A percentile compares a stretch with the other conserved stretches of the same genome.
phyloP scores from a whole-genome alignment of 2,797 vertebrate genomes.

The Anisognathus igniventris region DNA sequence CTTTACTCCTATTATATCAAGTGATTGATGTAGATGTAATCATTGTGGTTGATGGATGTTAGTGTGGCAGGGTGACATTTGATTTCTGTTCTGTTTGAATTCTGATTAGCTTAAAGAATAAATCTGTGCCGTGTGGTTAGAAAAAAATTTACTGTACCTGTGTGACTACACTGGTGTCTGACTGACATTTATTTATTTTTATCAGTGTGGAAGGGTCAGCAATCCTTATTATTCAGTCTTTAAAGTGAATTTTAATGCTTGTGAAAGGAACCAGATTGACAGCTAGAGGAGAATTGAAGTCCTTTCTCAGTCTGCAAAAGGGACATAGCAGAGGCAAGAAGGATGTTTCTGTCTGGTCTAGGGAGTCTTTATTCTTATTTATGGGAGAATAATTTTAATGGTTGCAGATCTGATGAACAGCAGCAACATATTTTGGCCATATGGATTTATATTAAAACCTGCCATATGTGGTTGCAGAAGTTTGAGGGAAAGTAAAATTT shows the following conservation, averaged over 20 bases:
- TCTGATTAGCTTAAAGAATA: slow-evolving; percentile 34
- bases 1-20: slow-evolving; percentile 61
- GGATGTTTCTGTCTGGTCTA: neutral
- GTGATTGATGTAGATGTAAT: slow-evolving; percentile 70
- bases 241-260: slow-evolving; percentile 33
- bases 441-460: neutral
- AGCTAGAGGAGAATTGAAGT: neutral
- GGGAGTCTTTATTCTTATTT: neutral
- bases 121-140: neutral
- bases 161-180: slow-evolving; percentile 1
- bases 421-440: neutral
- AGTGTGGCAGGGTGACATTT: slow-evolving; percentile 57
- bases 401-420: neutral
- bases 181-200: slow-evolving; percentile 42
- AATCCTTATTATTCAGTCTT: slow-evolving; percentile 30
- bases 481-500: slow-evolving; percentile 16
- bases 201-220: slow-evolving; percentile 28
- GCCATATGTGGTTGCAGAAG: neutral
- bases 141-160: slow-evolving; percentile 1
- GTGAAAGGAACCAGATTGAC: neutral
- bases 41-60: slow-evolving; percentile 58
- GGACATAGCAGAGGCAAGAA: neutral
- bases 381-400: neutral
- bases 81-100: slow-evolving; percentile 55
- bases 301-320: neutral